Evolutionary conservation across 2,113 vertebrate species (phyloP).

Genomic region (Ictalurus punctatus): DNA sequence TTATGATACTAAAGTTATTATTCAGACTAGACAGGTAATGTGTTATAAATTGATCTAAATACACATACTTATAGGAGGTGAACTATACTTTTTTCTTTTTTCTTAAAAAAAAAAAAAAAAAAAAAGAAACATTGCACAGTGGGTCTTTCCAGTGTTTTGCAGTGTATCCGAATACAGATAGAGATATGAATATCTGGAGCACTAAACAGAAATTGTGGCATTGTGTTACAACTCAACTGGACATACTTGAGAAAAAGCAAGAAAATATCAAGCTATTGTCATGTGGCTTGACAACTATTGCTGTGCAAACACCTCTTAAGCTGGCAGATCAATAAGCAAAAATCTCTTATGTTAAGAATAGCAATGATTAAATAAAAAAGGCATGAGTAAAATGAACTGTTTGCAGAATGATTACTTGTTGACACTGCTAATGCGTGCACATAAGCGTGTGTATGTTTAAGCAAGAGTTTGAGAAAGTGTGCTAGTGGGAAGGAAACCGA

Average conservation of each 20-base stretch:
- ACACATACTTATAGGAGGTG: too few relatives aligned
- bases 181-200: neutral
- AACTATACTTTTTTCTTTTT: neutral
- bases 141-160: neutral
- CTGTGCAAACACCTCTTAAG: neutral
- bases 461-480: slow-evolving; percentile 20
- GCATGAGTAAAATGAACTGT: neutral
- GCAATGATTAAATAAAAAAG: neutral
- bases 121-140: neutral
- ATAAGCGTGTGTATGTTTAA: neutral
- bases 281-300: neutral
- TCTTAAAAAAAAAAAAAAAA: too few relatives aligned
- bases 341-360: neutral
- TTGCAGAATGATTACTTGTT: neutral
- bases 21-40: neutral
- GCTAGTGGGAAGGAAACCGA: slow-evolving; percentile 62
- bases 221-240: neutral
- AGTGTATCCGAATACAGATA: neutral
- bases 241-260: neutral
- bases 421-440: neutral
- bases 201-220: neutral
- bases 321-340: neutral
- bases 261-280: neutral
- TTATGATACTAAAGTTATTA: neutral
- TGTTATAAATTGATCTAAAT: too few relatives aligned